Base-by-base conservation (phyloP, 2,888 invertebrate species). In the Julus scandinavius region DNA sequence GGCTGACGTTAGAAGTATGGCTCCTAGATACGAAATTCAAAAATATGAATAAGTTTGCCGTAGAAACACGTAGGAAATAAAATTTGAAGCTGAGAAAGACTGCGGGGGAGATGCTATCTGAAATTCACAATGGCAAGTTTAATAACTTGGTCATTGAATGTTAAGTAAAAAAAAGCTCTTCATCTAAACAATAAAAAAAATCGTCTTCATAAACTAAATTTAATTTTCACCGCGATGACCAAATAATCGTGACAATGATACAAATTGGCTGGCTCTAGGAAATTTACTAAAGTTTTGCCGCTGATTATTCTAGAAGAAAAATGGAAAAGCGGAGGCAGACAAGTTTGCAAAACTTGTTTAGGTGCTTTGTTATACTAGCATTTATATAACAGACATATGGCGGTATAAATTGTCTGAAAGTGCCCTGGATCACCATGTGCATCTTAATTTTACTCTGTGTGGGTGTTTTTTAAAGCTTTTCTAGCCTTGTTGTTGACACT, bases 101-200 rank as follows among this genome's bases (percentile, higher is more conserved):
- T 29, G 72, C 29, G 29, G 29, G 80, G 9, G 38, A 80, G 80
- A 80, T 80, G 80, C 29, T 80, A 80, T 80, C 80, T 4, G 29
- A 80, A 80, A 80, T 40, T 38, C 38, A 38, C 80, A 80, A 80
- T 80, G 80, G 15, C 80, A 80, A 40, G 38, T 80, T 80, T 80
- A 80, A 80, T 72, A 72, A 80, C 80, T 80, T 80, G 80, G 38
- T 38, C 80, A 80, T 80, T 38, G 80, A 38, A 80, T 80, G 80
- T 15, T 80, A 80, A 15, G 38, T 13, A 29, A 38, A 13, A 29
- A 7, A 29, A 2, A 11, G 9, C 0, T 29, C 38, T 29, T 38
- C 5, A 4, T 13, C 80, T 20, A 1, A 80, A 80, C 38, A 80
- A 80, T 38, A 15, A 11, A 80, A 80, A 80, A 63, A 20, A 38